Evolutionary conservation across 2,113 vertebrate species (phyloP).

Genomic region (Trichomycterus rosablanca): DNA sequence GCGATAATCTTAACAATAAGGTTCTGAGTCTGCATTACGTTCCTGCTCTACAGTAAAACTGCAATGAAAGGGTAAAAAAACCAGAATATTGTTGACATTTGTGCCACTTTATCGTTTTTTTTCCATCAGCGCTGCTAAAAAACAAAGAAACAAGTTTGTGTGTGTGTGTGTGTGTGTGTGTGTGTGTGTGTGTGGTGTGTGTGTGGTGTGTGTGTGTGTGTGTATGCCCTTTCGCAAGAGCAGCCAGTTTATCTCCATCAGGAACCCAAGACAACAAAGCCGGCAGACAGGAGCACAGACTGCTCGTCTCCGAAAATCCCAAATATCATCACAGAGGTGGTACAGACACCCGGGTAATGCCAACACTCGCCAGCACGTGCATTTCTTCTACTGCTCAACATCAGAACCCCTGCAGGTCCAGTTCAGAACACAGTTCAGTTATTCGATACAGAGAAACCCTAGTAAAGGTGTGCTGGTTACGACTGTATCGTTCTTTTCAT

Average conservation of each 20-base stretch:
- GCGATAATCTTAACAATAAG: no score
- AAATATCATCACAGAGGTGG: slow-evolving; percentile 1
- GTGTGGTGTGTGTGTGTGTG: neutral
- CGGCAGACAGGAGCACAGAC: neutral
- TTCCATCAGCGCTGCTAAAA: neutral
- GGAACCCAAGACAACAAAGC: neutral
- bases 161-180: neutral
- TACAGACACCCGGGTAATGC: neutral
- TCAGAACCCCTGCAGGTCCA: no score
- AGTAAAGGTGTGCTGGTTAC: no score
- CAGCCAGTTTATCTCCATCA: slow-evolving; percentile 1
- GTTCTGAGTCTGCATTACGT: no score
- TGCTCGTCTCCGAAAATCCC: neutral
- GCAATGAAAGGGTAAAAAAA: no score
- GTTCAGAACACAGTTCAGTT: no score
- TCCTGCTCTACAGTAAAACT: no score
- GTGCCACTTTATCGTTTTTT: neutral
- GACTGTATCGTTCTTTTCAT: no score
- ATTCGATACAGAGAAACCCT: no score
- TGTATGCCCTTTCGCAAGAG: slow-evolving; percentile 1
- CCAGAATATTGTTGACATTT: neutral
- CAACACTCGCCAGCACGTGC: neutral
- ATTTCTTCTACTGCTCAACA: neutral
- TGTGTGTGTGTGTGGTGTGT: neutral
- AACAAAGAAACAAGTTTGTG: neutral